Conservation (phyloP, 2,113 vertebrate genomes). For the Malurus melanocephalus region DNA sequence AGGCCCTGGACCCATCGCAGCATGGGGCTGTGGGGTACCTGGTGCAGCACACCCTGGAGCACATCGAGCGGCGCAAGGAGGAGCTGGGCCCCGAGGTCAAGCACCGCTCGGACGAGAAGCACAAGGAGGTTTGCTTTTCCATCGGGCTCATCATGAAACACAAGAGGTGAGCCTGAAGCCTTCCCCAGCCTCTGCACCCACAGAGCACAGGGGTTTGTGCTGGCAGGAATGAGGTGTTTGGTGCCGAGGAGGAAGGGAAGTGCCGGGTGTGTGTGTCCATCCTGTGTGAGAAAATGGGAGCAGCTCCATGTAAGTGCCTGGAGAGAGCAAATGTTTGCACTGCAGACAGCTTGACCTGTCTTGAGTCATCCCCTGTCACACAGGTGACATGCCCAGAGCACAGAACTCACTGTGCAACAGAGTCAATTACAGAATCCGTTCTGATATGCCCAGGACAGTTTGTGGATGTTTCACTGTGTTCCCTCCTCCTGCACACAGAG, state of each 20-base stretch:
- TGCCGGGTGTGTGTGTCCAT: neutral
- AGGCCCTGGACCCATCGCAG: slow-evolving; percentile 91
- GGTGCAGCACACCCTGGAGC: slow-evolving; percentile 94
- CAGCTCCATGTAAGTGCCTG: neutral
- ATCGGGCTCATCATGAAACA: slow-evolving; percentile 95
- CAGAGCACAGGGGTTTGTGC: neutral
- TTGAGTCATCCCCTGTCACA: neutral
- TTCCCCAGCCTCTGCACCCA: neutral
- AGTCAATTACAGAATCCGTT: neutral
- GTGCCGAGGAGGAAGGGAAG: neutral
- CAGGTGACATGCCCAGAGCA: neutral
- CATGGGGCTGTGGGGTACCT: slow-evolving; percentile 93
- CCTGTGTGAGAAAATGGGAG: neutral
- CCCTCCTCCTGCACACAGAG: neutral
- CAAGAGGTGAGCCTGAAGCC: slow-evolving; percentile 80
- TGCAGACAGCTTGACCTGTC: neutral
- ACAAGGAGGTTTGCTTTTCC: slow-evolving; percentile 88
- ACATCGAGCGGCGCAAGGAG: slow-evolving; percentile 93
- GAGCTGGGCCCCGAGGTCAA: slow-evolving; percentile 86
- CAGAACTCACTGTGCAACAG: neutral
- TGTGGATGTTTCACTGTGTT: neutral
- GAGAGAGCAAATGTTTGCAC: neutral
- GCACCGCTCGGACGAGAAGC: slow-evolving; percentile 82
- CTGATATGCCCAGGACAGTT: neutral
- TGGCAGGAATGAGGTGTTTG: neutral